Percentiles rank a stretch among this genome's conserved stretches.
phyloP scores from a whole-genome alignment of 2,888 invertebrate genomes.

The Arctia plantaginis region DNA sequence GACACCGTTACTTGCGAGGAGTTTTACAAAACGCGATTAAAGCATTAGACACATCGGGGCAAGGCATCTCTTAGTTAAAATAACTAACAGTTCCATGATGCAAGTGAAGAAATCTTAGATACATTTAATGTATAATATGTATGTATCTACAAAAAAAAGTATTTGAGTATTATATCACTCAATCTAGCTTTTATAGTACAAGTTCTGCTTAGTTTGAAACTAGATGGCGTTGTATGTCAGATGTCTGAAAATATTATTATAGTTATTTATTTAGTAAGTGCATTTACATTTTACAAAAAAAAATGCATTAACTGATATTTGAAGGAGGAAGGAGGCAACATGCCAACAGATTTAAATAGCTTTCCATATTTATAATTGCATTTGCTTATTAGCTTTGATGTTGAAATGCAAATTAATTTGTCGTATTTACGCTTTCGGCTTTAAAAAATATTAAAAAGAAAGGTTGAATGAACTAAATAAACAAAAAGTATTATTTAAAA shows the following conservation, averaged over 20 bases:
- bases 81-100: neutral
- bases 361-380: slow-evolving; percentile 47
- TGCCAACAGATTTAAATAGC: slow-evolving; percentile 36
- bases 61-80: slow-evolving; percentile 8
- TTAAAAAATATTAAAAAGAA: neutral
- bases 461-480: neutral
- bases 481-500: neutral
- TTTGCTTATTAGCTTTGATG: slow-evolving; percentile 28
- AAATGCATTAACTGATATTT: slow-evolving; percentile 16
- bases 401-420: slow-evolving; percentile 30
- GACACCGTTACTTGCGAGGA: slow-evolving; percentile 2
- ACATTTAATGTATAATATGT: too few relatives aligned
- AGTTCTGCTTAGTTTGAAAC: too few relatives aligned
- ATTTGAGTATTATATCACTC: too few relatives aligned
- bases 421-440: neutral
- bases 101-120: neutral
- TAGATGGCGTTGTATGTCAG: too few relatives aligned
- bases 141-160: too few relatives aligned
- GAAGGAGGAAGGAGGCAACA: slow-evolving; percentile 34
- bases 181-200: too few relatives aligned
- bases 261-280: neutral
- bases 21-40: slow-evolving; percentile 22
- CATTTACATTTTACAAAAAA: slow-evolving; percentile 6
- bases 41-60: slow-evolving; percentile 19
- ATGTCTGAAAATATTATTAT: too few relatives aligned